Conservation (phyloP, 2,113 vertebrate genomes). For the Scophthalmus maximus region DNA sequence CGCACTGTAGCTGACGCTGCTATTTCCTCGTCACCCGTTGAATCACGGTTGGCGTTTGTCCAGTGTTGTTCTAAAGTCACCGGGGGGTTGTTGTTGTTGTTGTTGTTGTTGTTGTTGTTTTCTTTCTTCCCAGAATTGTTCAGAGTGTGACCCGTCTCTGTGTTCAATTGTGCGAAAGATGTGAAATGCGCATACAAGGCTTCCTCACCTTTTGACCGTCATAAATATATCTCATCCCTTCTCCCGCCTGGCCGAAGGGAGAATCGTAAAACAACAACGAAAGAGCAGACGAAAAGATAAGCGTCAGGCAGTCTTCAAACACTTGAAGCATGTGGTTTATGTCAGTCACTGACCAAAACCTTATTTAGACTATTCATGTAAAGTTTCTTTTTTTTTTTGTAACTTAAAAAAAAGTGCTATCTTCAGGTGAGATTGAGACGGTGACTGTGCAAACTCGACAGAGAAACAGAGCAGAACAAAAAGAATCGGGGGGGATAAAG, state of each 20-base stretch:
- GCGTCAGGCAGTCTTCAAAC: slow-evolving; percentile 73
- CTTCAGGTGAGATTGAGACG: slow-evolving; percentile 65
- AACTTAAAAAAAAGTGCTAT: slow-evolving; percentile 72
- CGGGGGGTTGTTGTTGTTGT: slow-evolving; percentile 16
- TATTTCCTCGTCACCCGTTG: slow-evolving; percentile 30
- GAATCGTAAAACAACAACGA: slow-evolving; percentile 64
- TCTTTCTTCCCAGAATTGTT: slow-evolving; percentile 57
- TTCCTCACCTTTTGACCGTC: slow-evolving; percentile 62
- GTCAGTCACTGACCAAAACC: slow-evolving; percentile 74
- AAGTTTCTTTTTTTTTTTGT: slow-evolving; percentile 50
- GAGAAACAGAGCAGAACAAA: slow-evolving; percentile 55
- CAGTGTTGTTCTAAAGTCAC: slow-evolving; percentile 66
- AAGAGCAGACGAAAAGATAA: slow-evolving; percentile 69
- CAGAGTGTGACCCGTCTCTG: slow-evolving; percentile 63
- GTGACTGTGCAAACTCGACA: slow-evolving; percentile 69
- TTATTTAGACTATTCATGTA: slow-evolving; percentile 65
- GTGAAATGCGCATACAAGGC: slow-evolving; percentile 67
- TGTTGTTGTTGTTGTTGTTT: slow-evolving; percentile 33
- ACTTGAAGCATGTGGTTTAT: slow-evolving; percentile 67
- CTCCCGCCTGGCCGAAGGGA: slow-evolving; percentile 43
- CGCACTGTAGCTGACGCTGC: slow-evolving; percentile 19
- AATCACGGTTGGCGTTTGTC: slow-evolving; percentile 47
- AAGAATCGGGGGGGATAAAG: slow-evolving; percentile 24
- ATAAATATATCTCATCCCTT: slow-evolving; percentile 66
- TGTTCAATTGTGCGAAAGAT: slow-evolving; percentile 78